Evolutionary conservation across 2,888 invertebrate genomes (phyloP).

Genomic region (Brenthis daphne): DNA sequence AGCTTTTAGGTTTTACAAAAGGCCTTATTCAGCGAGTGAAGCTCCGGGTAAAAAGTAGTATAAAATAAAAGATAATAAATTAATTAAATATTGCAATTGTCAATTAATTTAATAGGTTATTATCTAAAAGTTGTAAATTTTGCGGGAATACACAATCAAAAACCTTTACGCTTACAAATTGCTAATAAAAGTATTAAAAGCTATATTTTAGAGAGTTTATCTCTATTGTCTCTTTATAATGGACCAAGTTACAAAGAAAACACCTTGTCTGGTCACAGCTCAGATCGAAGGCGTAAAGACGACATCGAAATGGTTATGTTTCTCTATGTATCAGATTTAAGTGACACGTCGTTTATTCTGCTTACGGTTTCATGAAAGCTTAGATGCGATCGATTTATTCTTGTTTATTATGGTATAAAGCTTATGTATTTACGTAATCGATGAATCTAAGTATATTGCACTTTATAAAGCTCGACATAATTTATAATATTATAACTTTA

Average conservation of each 20-base stretch:
- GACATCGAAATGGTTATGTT: slow-evolving; percentile 72
- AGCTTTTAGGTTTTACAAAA: too few relatives aligned
- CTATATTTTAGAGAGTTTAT: slow-evolving; percentile 13
- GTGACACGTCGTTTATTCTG: slow-evolving; percentile 70
- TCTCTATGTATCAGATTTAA: slow-evolving; percentile 77
- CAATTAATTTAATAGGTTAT: too few relatives aligned
- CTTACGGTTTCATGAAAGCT: slow-evolving; percentile 56
- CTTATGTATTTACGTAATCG: slow-evolving; percentile 46
- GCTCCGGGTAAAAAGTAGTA: too few relatives aligned
- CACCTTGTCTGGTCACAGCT: slow-evolving; percentile 36
- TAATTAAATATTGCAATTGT: too few relatives aligned
- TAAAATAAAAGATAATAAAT: too few relatives aligned
- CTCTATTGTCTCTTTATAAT: slow-evolving; percentile 17
- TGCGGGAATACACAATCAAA: too few relatives aligned
- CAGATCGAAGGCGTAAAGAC: slow-evolving; percentile 71
- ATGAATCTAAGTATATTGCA: slow-evolving; percentile 25
- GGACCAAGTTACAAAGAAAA: slow-evolving; percentile 24
- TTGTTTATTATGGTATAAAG: slow-evolving; percentile 49
- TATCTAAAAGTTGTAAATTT: too few relatives aligned
- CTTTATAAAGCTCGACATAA: background rate
- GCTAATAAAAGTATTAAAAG: background rate
- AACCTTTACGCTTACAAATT: background rate
- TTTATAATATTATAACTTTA: background rate
- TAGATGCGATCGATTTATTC: slow-evolving; percentile 68
- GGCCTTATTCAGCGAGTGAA: too few relatives aligned